phyloP scores from a whole-genome alignment of 2,888 invertebrate species.

The Disparrhopalites patrizii region DNA sequence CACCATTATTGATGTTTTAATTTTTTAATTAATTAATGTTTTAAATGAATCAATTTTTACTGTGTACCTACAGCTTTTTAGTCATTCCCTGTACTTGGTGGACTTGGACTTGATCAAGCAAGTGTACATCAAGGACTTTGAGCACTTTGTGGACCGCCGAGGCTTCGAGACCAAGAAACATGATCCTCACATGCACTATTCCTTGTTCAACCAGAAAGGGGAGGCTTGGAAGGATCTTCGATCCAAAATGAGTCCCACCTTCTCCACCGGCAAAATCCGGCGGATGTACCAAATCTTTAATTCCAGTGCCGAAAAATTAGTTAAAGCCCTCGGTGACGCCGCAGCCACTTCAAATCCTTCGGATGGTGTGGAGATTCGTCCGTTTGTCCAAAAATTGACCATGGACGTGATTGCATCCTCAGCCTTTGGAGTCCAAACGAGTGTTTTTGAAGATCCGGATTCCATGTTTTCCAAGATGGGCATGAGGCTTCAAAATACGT shows the following conservation, averaged over 20 bases:
- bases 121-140: conserved; percentile 13
- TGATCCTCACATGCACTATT: conserved; percentile 3
- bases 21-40: no score
- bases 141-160: conserved; percentile 4
- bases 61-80: background rate
- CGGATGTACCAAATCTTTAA: conserved; percentile 5
- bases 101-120: conserved; percentile 16
- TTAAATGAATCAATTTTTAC: background rate
- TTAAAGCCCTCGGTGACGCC: background rate
- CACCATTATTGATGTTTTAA: background rate
- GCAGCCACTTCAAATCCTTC: background rate
- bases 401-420: conserved; percentile 12
- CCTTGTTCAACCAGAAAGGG: background rate
- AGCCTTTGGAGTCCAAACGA: conserved; percentile 12
- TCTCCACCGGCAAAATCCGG: conserved; percentile 2
- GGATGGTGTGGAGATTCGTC: background rate
- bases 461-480: background rate
- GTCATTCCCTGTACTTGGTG: background rate
- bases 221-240: conserved; percentile 8
- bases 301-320: background rate
- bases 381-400: conserved; percentile 10
- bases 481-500: background rate
- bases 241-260: conserved; percentile 1
- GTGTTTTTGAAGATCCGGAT: conserved; percentile 6
- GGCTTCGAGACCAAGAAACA: background rate